Base-by-base conservation (phyloP, 2,113 vertebrate genomes). In the Albula glossodonta region DNA sequence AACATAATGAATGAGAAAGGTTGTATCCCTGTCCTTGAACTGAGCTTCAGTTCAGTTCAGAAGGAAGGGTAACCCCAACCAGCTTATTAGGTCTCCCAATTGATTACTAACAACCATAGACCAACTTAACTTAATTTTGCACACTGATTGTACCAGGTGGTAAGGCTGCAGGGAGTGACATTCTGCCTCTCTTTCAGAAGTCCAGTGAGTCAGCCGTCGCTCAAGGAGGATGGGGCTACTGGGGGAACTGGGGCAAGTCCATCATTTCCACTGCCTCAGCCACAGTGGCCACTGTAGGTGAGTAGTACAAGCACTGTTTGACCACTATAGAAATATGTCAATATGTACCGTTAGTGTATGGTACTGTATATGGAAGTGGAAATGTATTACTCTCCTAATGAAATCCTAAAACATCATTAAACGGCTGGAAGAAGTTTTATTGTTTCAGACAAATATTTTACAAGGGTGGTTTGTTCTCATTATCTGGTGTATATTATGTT, bases 241-340 rank as follows among this genome's bases (percentile, higher is more conserved):
- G 98, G 98, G 98, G 98, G 57, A 99, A 93, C 91, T 99, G 98
- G 98, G 98, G 98, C 15, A 99, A 99, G 91, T 97, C 97, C 78
- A 92, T 99, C 63, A 89, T 99, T 41, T 97, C 98, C 82, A 97
- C 97, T 53, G 98, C 98, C 0, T 96, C 98, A 70, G 97, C 97
- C 85, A 99, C 98, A 0, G 97, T 98, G 87, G 96, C 96, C 51
- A 97, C 97, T 83, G 98, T 99, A 91, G 98, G 98, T 99, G 94
- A 97, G 97, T 70, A 63, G 15, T 17, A 5, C 25, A 50, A 22
- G 22, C 31, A 1, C 48, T 17, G 0, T 3, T 88, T 5, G 11
- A 41, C 31, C 31, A 41, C 31, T 41, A 41, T 41, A 41, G 0
- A 41, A 41, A 41, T 41, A 41, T 41, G 31, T 41, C 31, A 41